Conservation (phyloP, 2,113 vertebrate species). For the Oriolus oriolus region DNA sequence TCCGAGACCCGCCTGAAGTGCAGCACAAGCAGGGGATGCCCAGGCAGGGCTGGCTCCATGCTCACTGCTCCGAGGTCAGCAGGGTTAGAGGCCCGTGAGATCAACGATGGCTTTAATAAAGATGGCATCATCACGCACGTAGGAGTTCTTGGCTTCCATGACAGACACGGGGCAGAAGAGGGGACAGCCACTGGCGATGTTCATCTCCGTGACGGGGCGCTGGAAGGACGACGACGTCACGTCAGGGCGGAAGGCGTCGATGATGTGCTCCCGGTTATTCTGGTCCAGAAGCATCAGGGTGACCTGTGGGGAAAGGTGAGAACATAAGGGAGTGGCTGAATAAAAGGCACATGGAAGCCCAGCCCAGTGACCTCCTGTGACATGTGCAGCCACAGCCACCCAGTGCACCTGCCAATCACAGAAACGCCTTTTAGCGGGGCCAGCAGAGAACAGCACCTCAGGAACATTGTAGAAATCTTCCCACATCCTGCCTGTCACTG, state of each 20-base stretch:
- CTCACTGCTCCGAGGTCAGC: conserved; percentile 26
- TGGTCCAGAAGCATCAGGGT: conserved; percentile 96
- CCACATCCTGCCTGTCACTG: neutral
- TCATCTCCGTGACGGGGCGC: conserved; percentile 89
- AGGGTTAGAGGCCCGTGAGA: conserved; percentile 80
- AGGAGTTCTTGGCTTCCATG: conserved; percentile 88
- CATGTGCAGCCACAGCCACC: fast-evolving
- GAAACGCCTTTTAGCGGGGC: neutral
- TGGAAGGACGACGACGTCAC: conserved; percentile 91
- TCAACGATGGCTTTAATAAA: conserved; percentile 98
- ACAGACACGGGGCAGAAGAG: conserved; percentile 90
- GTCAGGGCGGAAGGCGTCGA: conserved; percentile 92
- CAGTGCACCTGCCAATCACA: fast-evolving
- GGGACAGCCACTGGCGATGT: conserved; percentile 96
- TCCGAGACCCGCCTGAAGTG: neutral
- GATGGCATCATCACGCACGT: conserved; percentile 88
- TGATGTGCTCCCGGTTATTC: conserved; percentile 93
- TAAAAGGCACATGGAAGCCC: neutral
- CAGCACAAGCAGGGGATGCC: neutral
- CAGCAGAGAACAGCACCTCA: fast-evolving
- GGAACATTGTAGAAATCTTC: neutral
- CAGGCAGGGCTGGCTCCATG: neutral
- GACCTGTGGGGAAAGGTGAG: conserved; percentile 72
- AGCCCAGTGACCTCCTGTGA: neutral
- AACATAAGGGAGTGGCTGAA: neutral